These are phyloP conservation scores for Amphimedon queenslandica DNA, from an alignment of 37 sponge, comb jelly and placozoan species.

Conservation along the genomic window DNA sequence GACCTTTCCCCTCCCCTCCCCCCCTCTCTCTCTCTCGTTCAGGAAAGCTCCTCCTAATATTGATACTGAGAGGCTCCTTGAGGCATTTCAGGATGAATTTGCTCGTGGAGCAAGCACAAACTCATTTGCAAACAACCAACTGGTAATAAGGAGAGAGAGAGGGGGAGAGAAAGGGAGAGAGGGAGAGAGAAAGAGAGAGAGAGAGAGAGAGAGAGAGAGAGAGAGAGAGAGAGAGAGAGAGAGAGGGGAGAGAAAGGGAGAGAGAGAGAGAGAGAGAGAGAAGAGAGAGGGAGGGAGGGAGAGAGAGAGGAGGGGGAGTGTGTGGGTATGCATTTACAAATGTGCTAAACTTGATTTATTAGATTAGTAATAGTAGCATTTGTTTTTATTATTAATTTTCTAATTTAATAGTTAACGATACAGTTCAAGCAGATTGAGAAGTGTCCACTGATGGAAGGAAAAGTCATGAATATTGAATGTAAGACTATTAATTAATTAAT, in stretches of 20 bases:
- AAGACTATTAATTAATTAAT: neutral
- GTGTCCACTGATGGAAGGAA: constrained; percentile 21
- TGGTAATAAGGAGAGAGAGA: constrained; percentile 10
- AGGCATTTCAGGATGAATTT: constrained; percentile 29
- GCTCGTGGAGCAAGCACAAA: neutral
- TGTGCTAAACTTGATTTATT: too few relatives aligned
- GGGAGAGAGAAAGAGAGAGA: neutral
- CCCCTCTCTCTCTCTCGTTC: constrained; percentile 3
- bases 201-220: neutral
- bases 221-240: neutral
- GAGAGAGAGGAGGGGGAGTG: constrained; percentile 3
- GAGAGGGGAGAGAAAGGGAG: constrained; percentile 7
- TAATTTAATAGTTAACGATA: neutral
- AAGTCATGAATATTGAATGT: constrained; percentile 23
- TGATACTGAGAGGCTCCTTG: constrained; percentile 59
- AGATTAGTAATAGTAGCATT: neutral
- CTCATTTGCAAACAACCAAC: constrained; percentile 16
- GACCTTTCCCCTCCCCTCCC: neutral
- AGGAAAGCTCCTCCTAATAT: constrained; percentile 63
- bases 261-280: constrained; percentile 21
- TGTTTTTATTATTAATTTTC: neutral
- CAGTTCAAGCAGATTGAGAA: constrained; percentile 11
- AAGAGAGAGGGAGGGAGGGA: neutral
- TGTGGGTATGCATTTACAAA: neutral
- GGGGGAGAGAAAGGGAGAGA: constrained; percentile 1